A percentile compares a stretch with the other conserved stretches of the same genome.
These are phyloP conservation scores for Coelinius sp. DNA, from an alignment of 2,888 invertebrate genomes.

Conservation along the genomic window DNA sequence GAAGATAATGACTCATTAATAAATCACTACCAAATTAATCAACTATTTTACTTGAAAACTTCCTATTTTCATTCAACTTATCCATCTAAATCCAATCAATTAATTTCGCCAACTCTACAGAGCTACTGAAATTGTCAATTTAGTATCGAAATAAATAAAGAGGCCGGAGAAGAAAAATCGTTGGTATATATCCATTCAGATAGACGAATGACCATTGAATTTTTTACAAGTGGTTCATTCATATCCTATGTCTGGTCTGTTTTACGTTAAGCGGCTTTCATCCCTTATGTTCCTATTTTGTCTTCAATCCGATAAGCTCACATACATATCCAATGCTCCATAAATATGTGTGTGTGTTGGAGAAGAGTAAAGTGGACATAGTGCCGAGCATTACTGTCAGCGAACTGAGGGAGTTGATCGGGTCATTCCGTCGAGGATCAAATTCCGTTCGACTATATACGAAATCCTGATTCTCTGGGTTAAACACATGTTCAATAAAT, in stretches of 20 bases:
- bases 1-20: not conserved
- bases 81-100: not conserved
- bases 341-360: not conserved
- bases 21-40: not conserved
- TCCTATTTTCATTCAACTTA: not conserved
- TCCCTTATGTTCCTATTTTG: slow-evolving; percentile 38
- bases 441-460: not conserved
- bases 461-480: slow-evolving; percentile 20
- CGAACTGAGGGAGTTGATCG: not conserved
- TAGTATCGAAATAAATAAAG: not conserved
- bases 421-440: slow-evolving; percentile 2
- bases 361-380: slow-evolving; percentile 10
- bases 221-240: slow-evolving; percentile 11
- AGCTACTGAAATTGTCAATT: not conserved
- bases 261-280: slow-evolving; percentile 41
- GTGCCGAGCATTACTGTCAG: not conserved
- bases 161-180: not conserved
- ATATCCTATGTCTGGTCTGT: slow-evolving; percentile 22
- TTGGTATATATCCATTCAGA: not conserved
- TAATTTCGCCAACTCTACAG: not conserved
- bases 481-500: slow-evolving; percentile 19
- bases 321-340: not conserved
- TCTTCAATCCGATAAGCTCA: slow-evolving; percentile 32
- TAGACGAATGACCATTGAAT: slow-evolving; percentile 6
- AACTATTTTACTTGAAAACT: not conserved